phyloP scores from a whole-genome alignment of 1,140 invertebrate genomes.

The Orussus abietinus region DNA sequence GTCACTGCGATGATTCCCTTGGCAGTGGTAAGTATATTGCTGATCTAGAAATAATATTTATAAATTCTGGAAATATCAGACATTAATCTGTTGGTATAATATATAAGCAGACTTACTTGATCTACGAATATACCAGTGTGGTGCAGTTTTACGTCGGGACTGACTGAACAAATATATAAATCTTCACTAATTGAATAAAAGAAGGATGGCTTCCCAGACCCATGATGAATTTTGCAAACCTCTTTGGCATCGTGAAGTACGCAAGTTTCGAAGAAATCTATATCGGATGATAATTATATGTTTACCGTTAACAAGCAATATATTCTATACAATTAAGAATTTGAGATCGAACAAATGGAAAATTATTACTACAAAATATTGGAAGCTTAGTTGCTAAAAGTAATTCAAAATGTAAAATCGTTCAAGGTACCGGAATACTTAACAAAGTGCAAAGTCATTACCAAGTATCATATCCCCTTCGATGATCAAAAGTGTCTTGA shows the following conservation, averaged over 20 bases:
- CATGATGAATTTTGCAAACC: conserved; percentile 31
- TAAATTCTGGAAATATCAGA: conserved; percentile 1
- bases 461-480: conserved; percentile 35
- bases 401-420: too few species aligned
- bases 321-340: conserved; percentile 31
- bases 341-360: conserved; percentile 3
- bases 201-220: conserved; percentile 28
- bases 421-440: too few species aligned
- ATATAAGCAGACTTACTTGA: conserved; percentile 23
- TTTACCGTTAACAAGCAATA: conserved; percentile 8
- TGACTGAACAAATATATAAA: conserved; percentile 33
- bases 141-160: conserved; percentile 31
- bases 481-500: conserved; percentile 33
- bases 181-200: conserved; percentile 31
- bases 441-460: conserved; percentile 14
- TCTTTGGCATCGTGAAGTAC: conserved; percentile 24
- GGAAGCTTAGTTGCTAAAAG: too few species aligned
- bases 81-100: too few species aligned
- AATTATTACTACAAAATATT: conserved; percentile 4
- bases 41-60: conserved; percentile 26
- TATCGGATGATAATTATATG: conserved; percentile 7
- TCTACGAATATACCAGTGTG: conserved; percentile 32
- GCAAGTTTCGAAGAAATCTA: conserved; percentile 6
- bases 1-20: conserved; percentile 31
- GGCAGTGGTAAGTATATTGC: too few species aligned